Evolutionary conservation across 2,888 invertebrate genomes (phyloP), one percentile per base, ranked within the genome.

Genomic region (Caenorhabditis drosophilae): DNA sequence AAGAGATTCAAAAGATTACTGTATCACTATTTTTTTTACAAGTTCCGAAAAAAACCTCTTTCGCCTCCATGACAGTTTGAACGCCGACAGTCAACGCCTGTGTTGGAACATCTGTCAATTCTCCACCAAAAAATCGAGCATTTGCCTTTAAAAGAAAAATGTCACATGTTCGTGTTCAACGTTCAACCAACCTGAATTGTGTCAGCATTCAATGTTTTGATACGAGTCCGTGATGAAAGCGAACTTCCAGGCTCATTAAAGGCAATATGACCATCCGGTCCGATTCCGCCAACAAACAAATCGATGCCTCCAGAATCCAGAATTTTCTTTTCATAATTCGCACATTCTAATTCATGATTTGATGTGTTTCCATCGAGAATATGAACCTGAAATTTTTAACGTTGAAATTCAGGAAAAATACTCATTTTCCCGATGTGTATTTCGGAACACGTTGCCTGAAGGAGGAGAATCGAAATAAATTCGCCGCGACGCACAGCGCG

Each of bases 191-290:
- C 75, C 84, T 92, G 90, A 42, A 98, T 89, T 36, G 98, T 98
- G 85, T 98, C 98, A 85, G 63, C 63, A 44, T 95, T 94, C 40
- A 98, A 87, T 16, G 96, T 93, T 87, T 98, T 98, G 6, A 97
- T 91, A 79, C 97, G 88, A 18, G 98, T 98, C 75, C 96, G 89
- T 15, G 97, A 97, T 31, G 90, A 91, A 75, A 98, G 87, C 59
- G 95, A 95, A 3, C 96, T 96, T 50, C 97, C 97, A 1, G 97
- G 97, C 86, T 98, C 97, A 86, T 98, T 98, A 86, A 98, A 98
- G 26, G 97, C 97, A 84, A 98, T 95, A 86, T 98, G 97, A 0
- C 97, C 97, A 87, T 98, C 97, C n/a, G 96, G 95, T 1, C 97
- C 97, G 85, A 98, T 97, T 64, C 93, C 94, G 85, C 96, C 97